phyloP scores from a whole-genome alignment of 2,113 vertebrate species.

The Malurus alboscapulatus region DNA sequence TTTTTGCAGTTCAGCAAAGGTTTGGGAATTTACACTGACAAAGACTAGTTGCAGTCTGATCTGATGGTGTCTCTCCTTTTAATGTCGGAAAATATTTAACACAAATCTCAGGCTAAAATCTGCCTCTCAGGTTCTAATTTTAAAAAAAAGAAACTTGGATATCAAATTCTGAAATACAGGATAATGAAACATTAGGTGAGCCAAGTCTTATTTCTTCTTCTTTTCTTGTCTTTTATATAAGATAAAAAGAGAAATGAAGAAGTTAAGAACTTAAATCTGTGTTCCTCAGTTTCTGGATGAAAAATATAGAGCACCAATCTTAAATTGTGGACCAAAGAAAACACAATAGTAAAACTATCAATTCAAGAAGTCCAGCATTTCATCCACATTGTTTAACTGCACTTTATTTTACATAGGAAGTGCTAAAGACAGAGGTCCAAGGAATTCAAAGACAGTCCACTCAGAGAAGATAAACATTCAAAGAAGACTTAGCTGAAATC shows the following conservation, averaged over 20 bases:
- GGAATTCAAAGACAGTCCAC: neutral
- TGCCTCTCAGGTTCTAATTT: neutral
- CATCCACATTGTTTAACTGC: neutral
- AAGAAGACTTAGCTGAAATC: neutral
- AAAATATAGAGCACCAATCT: neutral
- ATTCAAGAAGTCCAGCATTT: neutral
- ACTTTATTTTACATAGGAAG: neutral
- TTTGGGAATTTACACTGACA: neutral
- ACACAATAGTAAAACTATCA: neutral
- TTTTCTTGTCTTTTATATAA: neutral
- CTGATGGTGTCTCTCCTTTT: neutral
- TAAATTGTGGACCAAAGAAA: neutral
- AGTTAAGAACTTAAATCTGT: neutral
- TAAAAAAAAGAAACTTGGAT: neutral
- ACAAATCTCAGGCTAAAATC: neutral
- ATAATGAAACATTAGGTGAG: neutral
- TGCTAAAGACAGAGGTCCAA: neutral
- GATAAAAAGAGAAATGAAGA: neutral
- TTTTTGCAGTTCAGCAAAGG: neutral
- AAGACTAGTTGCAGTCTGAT: neutral
- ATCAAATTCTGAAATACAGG: neutral
- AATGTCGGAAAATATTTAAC: neutral
- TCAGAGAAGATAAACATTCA: neutral
- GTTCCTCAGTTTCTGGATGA: neutral
- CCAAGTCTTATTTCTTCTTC: neutral